phyloP scores from a whole-genome alignment of 2,888 invertebrate genomes.

The Quadroppia sp. region DNA sequence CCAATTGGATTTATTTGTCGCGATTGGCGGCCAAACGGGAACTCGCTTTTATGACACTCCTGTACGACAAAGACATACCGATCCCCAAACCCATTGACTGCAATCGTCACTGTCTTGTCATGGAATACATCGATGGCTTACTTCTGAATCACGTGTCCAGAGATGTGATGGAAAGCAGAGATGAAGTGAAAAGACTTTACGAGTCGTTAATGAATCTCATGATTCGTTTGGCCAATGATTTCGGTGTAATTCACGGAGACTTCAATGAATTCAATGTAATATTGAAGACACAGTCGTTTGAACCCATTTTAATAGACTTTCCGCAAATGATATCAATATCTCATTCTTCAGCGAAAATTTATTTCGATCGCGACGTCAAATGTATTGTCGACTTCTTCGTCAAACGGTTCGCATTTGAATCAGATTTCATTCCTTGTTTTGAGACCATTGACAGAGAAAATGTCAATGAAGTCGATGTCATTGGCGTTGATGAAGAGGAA shows the following conservation, averaged over 20 bases:
- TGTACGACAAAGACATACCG: slow-evolving; percentile 83
- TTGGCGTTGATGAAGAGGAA: not conserved
- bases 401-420: slow-evolving; percentile 78
- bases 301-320: slow-evolving; percentile 89
- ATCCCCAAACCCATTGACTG: slow-evolving; percentile 92
- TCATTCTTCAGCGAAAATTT: slow-evolving; percentile 55
- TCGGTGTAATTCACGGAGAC: slow-evolving; percentile 95
- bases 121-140: slow-evolving; percentile 78
- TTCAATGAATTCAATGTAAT: slow-evolving; percentile 99
- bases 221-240: slow-evolving; percentile 76
- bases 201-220: slow-evolving; percentile 92
- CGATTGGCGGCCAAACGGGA: slow-evolving; percentile 94
- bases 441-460: slow-evolving; percentile 28
- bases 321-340: slow-evolving; percentile 74
- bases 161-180: not conserved
- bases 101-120: slow-evolving; percentile 89
- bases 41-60: slow-evolving; percentile 87
- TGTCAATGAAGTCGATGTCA: not conserved
- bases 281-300: slow-evolving; percentile 63
- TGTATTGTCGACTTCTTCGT: slow-evolving; percentile 88
- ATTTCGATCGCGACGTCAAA: slow-evolving; percentile 90
- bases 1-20: slow-evolving; percentile 94
- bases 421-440: slow-evolving; percentile 40
- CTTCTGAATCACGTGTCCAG: slow-evolving; percentile 36
- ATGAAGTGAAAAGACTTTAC: slow-evolving; percentile 66